Percentiles rank a stretch among this genome's conserved stretches.
These are phyloP conservation scores for Notothenia coriiceps DNA, from an alignment of 2,113 vertebrate genomes.

Conservation along the genomic window DNA sequence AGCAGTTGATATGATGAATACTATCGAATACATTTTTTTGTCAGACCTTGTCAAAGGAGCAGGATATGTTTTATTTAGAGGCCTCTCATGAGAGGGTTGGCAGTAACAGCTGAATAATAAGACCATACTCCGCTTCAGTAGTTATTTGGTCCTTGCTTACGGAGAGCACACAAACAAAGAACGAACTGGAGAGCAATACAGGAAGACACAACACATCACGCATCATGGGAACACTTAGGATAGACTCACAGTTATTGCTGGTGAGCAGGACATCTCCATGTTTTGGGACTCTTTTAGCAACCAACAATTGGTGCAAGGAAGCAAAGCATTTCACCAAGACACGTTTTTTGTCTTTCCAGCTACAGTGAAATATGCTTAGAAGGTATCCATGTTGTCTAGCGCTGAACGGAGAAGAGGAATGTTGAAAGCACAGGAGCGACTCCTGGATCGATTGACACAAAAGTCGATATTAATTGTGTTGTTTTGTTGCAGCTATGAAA, in stretches of 20 bases:
- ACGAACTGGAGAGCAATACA: not conserved
- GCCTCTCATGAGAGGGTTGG: slow-evolving; percentile 22
- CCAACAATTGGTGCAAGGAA: not conserved
- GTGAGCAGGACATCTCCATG: not conserved
- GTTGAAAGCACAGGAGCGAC: slow-evolving; percentile 15
- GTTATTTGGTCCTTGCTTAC: slow-evolving; percentile 52
- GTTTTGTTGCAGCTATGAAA: not conserved
- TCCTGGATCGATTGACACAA: not conserved
- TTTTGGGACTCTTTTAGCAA: slow-evolving; percentile 2
- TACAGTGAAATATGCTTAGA: not conserved
- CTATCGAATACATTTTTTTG: not conserved
- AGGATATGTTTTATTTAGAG: not conserved
- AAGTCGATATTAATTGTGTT: not conserved
- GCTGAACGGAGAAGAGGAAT: slow-evolving; percentile 37
- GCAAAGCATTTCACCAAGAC: not conserved
- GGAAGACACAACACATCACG: not conserved
- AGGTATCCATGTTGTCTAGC: slow-evolving; percentile 32
- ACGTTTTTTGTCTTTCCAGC: not conserved
- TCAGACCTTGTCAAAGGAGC: not conserved
- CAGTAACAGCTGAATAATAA: slow-evolving; percentile 59
- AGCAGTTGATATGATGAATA: slow-evolving; percentile 4
- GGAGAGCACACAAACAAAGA: slow-evolving; percentile 4
- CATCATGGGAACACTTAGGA: not conserved
- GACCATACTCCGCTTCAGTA: slow-evolving; percentile 28
- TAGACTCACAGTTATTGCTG: slow-evolving; percentile 44